These are phyloP conservation scores for Rhinella marina DNA, from an alignment of 2,797 vertebrate species.

Conservation along the genomic window DNA sequence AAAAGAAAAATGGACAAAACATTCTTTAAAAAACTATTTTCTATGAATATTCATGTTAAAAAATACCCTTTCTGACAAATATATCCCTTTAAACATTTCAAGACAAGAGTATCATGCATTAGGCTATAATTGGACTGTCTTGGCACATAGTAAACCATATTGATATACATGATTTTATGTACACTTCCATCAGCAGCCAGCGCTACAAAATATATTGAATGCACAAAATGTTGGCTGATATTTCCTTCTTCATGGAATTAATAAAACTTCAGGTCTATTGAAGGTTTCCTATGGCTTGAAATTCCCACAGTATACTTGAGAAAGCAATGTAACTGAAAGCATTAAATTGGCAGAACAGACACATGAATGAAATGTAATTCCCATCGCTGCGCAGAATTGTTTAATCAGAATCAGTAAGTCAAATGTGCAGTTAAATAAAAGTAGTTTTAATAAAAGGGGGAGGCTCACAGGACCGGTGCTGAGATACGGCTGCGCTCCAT, in stretches of 20 bases:
- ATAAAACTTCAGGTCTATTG: not conserved
- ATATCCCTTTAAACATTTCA: too few relatives aligned
- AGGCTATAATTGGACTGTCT: too few relatives aligned
- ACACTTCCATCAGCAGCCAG: not conserved
- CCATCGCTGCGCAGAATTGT: conserved; percentile 1
- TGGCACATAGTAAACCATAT: not conserved
- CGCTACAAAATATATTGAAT: not conserved
- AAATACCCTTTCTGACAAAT: too few relatives aligned
- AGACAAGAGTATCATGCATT: too few relatives aligned
- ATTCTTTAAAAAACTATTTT: too few relatives aligned
- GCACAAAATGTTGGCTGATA: not conserved
- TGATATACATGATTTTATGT: not conserved
- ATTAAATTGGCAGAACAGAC: conserved; percentile 11
- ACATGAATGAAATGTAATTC: conserved; percentile 19
- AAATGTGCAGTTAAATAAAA: conserved; percentile 13
- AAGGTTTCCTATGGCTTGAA: conserved; percentile 2
- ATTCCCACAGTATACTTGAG: not conserved
- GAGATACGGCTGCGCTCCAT: not conserved
- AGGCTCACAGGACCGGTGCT: not conserved
- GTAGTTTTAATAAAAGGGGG: conserved; percentile 20
- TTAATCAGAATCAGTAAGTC: conserved; percentile 18
- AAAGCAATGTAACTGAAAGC: conserved; percentile 23
- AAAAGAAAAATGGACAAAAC: too few relatives aligned
- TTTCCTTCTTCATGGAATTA: not conserved
- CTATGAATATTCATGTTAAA: too few relatives aligned